Conservation (phyloP, 1,140 invertebrate genomes). For the Pseudoatta argentina region DNA sequence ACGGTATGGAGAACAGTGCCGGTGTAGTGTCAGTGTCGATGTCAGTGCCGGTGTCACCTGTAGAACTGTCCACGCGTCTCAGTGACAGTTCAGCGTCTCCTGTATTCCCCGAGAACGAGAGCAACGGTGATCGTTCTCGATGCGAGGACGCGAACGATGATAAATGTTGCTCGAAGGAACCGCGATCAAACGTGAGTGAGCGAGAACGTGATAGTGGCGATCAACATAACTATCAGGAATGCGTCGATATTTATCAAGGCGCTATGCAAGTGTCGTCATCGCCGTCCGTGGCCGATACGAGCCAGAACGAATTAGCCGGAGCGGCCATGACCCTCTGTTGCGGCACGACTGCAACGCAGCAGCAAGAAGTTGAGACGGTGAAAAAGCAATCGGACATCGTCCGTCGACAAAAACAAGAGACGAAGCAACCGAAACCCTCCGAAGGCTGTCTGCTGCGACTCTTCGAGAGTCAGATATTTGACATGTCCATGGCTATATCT, state of each 20-base stretch:
- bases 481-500: conserved; percentile 98
- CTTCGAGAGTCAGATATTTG: conserved; percentile 98
- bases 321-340: conserved; percentile 85
- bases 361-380: conserved; percentile 69
- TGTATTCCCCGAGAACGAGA: conserved; percentile 56
- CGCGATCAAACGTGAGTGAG: conserved; percentile 48
- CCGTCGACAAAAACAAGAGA: conserved; percentile 79
- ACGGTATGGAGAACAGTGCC: conserved; percentile 76
- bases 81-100: conserved; percentile 65
- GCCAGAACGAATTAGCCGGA: conserved; percentile 81
- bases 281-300: conserved; percentile 57
- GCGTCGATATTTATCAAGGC: conserved; percentile 49
- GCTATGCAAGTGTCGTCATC: conserved; percentile 68
- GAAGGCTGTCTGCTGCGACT: conserved; percentile 92
- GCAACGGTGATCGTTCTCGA: conserved; percentile 33
- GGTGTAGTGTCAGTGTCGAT: conserved; percentile 72
- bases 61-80: conserved; percentile 70
- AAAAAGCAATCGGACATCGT: conserved; percentile 76
- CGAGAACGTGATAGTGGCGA: conserved; percentile 64
- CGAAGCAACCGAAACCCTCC: conserved; percentile 83
- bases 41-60: conserved; percentile 75
- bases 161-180: conserved; percentile 65
- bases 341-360: conserved; percentile 81
- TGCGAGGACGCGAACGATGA: conserved; percentile 55
- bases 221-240: conserved; percentile 31